Evolutionary conservation across 2,888 invertebrate species (phyloP).

Genomic region (Ischnus inquisitorius): DNA sequence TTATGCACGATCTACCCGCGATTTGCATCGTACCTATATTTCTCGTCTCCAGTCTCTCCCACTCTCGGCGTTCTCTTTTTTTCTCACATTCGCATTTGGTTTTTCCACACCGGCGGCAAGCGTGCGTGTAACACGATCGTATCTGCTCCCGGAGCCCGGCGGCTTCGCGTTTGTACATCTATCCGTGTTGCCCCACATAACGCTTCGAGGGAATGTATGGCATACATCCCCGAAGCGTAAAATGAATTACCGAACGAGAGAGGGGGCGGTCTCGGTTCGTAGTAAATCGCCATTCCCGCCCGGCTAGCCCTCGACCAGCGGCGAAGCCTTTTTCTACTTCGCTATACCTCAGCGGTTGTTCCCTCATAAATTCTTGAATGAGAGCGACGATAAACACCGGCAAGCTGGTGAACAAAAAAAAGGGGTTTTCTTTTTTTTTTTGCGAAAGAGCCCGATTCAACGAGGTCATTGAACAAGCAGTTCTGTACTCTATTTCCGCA

Average conservation of each 20-base stretch:
- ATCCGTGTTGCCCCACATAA: slow-evolving; percentile 25
- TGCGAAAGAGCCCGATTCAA: background rate
- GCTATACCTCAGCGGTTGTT: slow-evolving; percentile 21
- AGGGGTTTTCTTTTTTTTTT: slow-evolving; percentile 15
- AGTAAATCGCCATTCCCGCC: slow-evolving; percentile 48
- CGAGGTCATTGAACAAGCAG: background rate
- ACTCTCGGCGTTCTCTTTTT: slow-evolving; percentile 24
- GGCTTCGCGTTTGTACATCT: slow-evolving; percentile 18
- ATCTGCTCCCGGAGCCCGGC: slow-evolving; percentile 23
- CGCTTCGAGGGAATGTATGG: slow-evolving; percentile 28
- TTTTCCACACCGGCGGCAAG: slow-evolving; percentile 9
- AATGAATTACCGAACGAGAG: slow-evolving; percentile 54
- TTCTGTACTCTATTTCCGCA: slow-evolving; percentile 24
- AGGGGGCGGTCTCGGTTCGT: slow-evolving; percentile 44
- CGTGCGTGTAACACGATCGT: slow-evolving; percentile 46
- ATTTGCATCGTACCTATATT: slow-evolving; percentile 41
- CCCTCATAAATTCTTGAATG: slow-evolving; percentile 58
- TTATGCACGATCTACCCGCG: slow-evolving; percentile 23
- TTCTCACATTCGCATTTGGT: slow-evolving; percentile 5
- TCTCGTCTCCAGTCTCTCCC: slow-evolving; percentile 19
- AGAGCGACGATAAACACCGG: slow-evolving; percentile 41
- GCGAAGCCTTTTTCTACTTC: slow-evolving; percentile 27
- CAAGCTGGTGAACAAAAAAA: slow-evolving; percentile 33
- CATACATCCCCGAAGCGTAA: slow-evolving; percentile 47
- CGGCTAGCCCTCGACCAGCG: slow-evolving; percentile 20